Percentiles rank a stretch among this genome's conserved stretches.
These are phyloP conservation scores for Enteromius mattozi DNA, from an alignment of 2,797 vertebrate species.

Conservation along the genomic window DNA sequence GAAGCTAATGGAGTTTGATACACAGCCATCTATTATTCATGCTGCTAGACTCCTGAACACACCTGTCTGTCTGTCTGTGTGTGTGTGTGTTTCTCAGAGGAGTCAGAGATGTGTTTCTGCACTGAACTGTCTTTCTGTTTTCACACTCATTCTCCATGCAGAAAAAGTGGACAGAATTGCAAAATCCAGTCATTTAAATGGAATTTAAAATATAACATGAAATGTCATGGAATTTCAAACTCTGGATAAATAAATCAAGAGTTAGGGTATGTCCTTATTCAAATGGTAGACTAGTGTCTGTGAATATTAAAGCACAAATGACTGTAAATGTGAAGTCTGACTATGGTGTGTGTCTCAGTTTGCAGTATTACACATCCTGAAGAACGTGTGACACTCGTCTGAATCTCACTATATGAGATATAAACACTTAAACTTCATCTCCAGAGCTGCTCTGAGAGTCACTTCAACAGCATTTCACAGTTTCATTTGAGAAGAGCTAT, in stretches of 20 bases:
- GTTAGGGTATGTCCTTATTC: neutral
- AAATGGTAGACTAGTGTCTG: neutral
- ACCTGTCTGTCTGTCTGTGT: constrained; percentile 31
- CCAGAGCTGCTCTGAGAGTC: neutral
- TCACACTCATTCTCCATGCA: neutral
- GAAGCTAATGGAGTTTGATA: constrained; percentile 59
- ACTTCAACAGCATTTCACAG: neutral
- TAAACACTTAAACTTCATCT: neutral
- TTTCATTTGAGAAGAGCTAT: neutral
- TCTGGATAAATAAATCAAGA: neutral
- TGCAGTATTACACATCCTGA: neutral
- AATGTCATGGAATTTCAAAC: neutral
- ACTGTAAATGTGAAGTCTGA: neutral
- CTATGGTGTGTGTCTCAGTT: neutral
- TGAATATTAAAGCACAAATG: neutral
- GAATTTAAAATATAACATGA: neutral
- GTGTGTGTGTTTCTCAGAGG: constrained; percentile 13
- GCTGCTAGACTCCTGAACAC: constrained; percentile 28
- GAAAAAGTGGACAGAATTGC: neutral
- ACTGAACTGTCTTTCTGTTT: constrained; percentile 13
- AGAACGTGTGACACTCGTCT: neutral
- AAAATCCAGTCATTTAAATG: neutral
- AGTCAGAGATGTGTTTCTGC: constrained; percentile 4
- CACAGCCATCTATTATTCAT: constrained; percentile 60
- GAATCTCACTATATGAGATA: neutral